A percentile compares a stretch with the other conserved stretches of the same genome.
Evolutionary conservation across 2,113 vertebrate species (phyloP).

Genomic region (Burhinus bistriatus): DNA sequence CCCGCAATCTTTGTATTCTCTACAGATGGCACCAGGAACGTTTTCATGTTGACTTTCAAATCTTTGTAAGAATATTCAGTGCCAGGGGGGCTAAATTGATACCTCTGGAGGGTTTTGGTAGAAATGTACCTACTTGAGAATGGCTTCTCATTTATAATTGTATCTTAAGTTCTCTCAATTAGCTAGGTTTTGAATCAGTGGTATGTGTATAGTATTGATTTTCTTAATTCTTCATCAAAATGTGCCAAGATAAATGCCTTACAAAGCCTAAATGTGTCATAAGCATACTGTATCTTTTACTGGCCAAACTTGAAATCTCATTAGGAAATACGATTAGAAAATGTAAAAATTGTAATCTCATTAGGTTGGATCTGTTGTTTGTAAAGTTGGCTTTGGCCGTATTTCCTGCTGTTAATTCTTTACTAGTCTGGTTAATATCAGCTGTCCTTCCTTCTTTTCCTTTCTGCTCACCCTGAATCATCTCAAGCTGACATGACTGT

Average conservation of each 20-base stretch:
- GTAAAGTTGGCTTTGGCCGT: background rate
- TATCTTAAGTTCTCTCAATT: background rate
- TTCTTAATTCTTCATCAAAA: background rate
- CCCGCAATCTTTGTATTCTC: background rate
- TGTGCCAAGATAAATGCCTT: background rate
- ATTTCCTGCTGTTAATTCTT: constrained; percentile 43
- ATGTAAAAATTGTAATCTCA: constrained; percentile 33
- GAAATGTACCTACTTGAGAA: background rate
- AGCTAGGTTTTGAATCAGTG: background rate
- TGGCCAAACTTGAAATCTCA: background rate
- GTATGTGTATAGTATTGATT: background rate
- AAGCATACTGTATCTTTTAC: background rate
- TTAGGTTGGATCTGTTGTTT: constrained; percentile 44
- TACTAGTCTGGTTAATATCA: constrained; percentile 39
- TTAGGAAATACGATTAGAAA: constrained; percentile 51
- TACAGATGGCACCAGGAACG: background rate
- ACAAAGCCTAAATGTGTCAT: background rate
- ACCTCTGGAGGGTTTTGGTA: background rate
- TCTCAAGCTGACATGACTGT: background rate
- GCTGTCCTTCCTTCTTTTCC: background rate
- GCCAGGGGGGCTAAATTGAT: background rate
- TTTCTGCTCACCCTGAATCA: background rate
- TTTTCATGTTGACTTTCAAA: background rate
- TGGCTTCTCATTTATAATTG: background rate
- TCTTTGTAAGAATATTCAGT: background rate